phyloP scores from a whole-genome alignment of 37 sponge, comb jelly and placozoan species.

The Cliona cf. orientalis region DNA sequence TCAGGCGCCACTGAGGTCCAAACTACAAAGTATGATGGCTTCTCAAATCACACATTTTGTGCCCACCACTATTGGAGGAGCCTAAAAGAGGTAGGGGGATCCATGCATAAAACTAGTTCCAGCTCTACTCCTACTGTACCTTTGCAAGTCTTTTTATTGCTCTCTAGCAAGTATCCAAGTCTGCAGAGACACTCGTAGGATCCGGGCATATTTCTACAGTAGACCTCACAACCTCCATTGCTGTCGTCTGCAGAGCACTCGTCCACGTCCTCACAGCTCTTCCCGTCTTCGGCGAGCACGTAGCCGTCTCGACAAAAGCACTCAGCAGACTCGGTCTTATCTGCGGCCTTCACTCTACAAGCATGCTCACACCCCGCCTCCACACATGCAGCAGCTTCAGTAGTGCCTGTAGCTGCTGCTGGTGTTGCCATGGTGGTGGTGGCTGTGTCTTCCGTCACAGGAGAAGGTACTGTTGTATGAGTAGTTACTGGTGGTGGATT shows the following conservation, averaged over 20 bases:
- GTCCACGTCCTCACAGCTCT: background rate
- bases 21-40: too few species aligned
- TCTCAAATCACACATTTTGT: too few species aligned
- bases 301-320: slow-evolving; percentile 3
- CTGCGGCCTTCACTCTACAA: background rate
- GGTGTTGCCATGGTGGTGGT: background rate
- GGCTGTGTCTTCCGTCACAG: background rate
- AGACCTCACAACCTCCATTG: background rate
- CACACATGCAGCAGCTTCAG: background rate
- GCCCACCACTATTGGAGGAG: too few species aligned
- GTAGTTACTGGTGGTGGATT: too few species aligned
- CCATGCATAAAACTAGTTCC: too few species aligned
- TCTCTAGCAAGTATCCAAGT: background rate
- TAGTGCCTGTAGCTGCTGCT: background rate
- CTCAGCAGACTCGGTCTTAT: too few species aligned
- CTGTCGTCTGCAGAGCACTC: too few species aligned
- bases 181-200: background rate
- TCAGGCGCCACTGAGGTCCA: too few species aligned
- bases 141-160: background rate
- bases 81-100: too few species aligned
- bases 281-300: background rate
- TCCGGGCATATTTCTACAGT: too few species aligned
- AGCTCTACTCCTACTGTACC: too few species aligned
- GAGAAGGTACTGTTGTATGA: background rate
- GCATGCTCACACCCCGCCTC: background rate